Evolutionary conservation across 2,797 vertebrate species (phyloP).

Genomic region (Rhinichthys osculus): DNA sequence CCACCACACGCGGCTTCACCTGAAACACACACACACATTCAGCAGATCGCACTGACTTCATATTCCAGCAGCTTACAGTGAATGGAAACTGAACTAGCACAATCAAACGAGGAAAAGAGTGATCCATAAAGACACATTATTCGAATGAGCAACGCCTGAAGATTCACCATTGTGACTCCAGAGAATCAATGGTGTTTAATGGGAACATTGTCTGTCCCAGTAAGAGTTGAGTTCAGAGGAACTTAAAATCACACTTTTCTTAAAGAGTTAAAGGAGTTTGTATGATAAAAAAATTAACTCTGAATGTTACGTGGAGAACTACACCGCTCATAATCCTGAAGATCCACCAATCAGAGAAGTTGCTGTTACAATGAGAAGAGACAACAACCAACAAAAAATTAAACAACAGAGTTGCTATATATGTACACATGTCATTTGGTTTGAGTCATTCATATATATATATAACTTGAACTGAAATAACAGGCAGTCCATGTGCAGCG

Average conservation of each 20-base stretch:
- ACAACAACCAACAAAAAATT: not conserved
- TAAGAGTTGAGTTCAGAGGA: not conserved
- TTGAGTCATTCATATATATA: too few species aligned
- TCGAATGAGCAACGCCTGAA: not conserved
- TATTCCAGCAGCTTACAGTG: not conserved
- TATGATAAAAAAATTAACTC: not conserved
- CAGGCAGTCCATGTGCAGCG: not conserved
- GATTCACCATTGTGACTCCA: not conserved
- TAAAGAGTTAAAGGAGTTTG: not conserved
- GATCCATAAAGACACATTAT: not conserved
- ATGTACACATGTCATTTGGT: too few species aligned
- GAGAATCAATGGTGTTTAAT: not conserved
- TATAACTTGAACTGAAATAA: not conserved
- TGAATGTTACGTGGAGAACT: not conserved
- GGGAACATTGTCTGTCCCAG: not conserved
- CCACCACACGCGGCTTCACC: conserved; percentile 96
- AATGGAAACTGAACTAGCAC: not conserved
- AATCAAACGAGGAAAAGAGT: not conserved
- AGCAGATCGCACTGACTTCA: too few species aligned
- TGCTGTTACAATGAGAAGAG: not conserved
- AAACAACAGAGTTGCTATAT: not conserved
- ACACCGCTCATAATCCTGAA: not conserved
- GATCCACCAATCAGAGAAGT: not conserved
- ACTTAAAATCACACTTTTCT: not conserved
- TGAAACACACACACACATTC: conserved; percentile 66